Evolutionary conservation across 2,113 vertebrate genomes (phyloP), one percentile per base, ranked within the genome.

Genomic region (Megalops atlanticus): DNA sequence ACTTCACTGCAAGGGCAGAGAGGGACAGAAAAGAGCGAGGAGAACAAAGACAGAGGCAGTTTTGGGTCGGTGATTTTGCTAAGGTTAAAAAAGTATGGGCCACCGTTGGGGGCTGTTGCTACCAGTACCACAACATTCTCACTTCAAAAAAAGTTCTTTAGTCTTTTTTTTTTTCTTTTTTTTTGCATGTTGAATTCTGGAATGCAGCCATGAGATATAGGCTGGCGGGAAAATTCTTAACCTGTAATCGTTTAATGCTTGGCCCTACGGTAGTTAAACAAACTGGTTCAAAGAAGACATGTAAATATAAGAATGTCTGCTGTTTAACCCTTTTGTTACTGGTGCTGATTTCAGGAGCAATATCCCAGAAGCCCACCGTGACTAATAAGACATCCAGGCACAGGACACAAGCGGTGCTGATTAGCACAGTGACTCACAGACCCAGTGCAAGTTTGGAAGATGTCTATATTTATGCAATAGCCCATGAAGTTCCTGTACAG

Each of bases 331-430:
- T 2, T 21, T 21, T 24, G 8, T 21, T 54, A 21, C 49, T 24
- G 49, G 18, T 21, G 16, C 5, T 24, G 3, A 54, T 54, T 54
- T 54, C 49, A 54, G 24, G 49, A 24, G 49, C 18, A 54, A 54
- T 24, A 84, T 41, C 74, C 85, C 76, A 80, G 84, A 74, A 77
- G 82, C n/a, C 33, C 35, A 4, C 80, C 52, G 86, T 93, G 92
- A 93, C 88, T 90, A 88, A 92, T 86, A n/a, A n/a, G n/a, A n/a
- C n/a, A n/a, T n/a, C n/a, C n/a, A n/a, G n/a, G n/a, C n/a, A n/a
- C n/a, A n/a, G n/a, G n/a, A n/a, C n/a, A n/a, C n/a, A n/a, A n/a
- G n/a, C n/a, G n/a, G n/a, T n/a, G n/a, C n/a, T n/a, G n/a, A n/a
- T n/a, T n/a, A n/a, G n/a, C n/a, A 40, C 52, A 68, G 45, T 64